Evolutionary conservation across 2,888 invertebrate genomes (phyloP).

Genomic region (Serrognathus titanus): DNA sequence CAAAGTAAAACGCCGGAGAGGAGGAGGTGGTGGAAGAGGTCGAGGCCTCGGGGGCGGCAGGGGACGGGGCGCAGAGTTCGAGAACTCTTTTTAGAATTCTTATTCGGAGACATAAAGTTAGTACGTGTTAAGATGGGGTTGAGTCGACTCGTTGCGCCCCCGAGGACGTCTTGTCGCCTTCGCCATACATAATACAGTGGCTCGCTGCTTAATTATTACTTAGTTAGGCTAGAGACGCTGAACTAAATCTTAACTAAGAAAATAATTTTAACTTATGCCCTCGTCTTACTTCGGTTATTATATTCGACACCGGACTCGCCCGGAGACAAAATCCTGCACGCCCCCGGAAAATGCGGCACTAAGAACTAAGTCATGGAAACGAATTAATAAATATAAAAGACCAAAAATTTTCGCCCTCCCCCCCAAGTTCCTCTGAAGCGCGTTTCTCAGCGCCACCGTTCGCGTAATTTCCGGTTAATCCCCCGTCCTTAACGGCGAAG

Average conservation of each 20-base stretch:
- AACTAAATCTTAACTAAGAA: slow-evolving; percentile 37
- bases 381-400: no score
- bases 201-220: slow-evolving; percentile 36
- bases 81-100: slow-evolving; percentile 21
- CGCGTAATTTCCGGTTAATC: slow-evolving; percentile 11
- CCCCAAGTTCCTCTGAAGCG: no score
- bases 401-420: no score
- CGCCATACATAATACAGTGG: slow-evolving; percentile 35
- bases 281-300: slow-evolving; percentile 8
- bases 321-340: no score
- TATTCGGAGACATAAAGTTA: slow-evolving; percentile 29
- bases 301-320: background rate
- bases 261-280: slow-evolving; percentile 31
- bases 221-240: slow-evolving; percentile 32
- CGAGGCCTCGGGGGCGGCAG: background rate
- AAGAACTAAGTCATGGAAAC: no score
- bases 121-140: slow-evolving; percentile 30
- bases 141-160: slow-evolving; percentile 21
- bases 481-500: background rate
- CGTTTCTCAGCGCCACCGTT: background rate
- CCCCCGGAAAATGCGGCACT: no score
- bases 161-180: slow-evolving; percentile 38
- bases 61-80: slow-evolving; percentile 8
- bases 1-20: slow-evolving; percentile 18
- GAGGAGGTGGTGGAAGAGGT: background rate